Percentiles rank a stretch among this genome's conserved stretches.
Evolutionary conservation across 2,797 vertebrate genomes (phyloP).

Genomic region (Remorina albescens): DNA sequence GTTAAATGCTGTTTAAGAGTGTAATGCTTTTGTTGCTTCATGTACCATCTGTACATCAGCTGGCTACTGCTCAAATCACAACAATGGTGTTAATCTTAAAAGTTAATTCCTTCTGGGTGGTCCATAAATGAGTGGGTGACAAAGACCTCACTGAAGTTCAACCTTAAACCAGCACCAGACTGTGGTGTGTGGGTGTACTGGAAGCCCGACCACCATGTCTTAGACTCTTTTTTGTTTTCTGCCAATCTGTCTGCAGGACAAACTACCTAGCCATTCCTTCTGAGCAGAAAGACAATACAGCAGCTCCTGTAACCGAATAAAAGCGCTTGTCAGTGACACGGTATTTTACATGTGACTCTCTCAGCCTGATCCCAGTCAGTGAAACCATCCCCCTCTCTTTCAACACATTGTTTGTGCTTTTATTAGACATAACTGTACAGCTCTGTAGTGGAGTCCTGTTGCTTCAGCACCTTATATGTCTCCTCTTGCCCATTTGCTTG

Average conservation of each 20-base stretch:
- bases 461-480: slow-evolving; percentile 37
- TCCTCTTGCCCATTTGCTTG: slow-evolving; percentile 22
- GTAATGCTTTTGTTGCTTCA: slow-evolving; percentile 9
- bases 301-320: slow-evolving; percentile 91
- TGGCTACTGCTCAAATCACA: slow-evolving; percentile 5
- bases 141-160: slow-evolving; percentile 4
- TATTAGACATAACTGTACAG: slow-evolving; percentile 35
- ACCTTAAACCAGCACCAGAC: not conserved
- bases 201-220: slow-evolving; percentile 40
- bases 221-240: slow-evolving; percentile 72
- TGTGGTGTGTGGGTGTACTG: slow-evolving; percentile 14
- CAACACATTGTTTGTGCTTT: slow-evolving; percentile 51
- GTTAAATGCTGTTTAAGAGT: slow-evolving; percentile 34
- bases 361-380: slow-evolving; percentile 33
- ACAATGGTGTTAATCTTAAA: slow-evolving; percentile 6
- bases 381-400: slow-evolving; percentile 41
- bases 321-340: slow-evolving; percentile 83
- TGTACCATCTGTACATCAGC: not conserved
- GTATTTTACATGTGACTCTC: slow-evolving; percentile 78
- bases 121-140: too few species aligned
- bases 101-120: not conserved
- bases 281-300: slow-evolving; percentile 93
- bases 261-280: slow-evolving; percentile 96
- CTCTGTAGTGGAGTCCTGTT: slow-evolving; percentile 40
- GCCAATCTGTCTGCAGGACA: slow-evolving; percentile 85